phyloP scores from a whole-genome alignment of 2,113 vertebrate species.

The Taurulus bubalis region DNA sequence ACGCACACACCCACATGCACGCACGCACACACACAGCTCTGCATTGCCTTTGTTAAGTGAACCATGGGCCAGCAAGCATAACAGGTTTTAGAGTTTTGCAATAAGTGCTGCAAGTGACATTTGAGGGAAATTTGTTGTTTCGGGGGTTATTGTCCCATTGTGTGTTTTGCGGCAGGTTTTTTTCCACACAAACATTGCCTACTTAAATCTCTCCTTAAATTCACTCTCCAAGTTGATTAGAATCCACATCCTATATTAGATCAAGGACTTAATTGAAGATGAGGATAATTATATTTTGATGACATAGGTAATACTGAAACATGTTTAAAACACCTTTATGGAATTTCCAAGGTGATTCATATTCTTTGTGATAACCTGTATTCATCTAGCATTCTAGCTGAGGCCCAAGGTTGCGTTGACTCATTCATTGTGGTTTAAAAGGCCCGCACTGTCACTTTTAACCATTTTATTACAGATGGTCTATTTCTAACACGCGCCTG shows the following conservation, averaged over 20 bases:
- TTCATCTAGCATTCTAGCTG: not conserved
- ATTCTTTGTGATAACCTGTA: not conserved
- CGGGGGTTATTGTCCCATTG: slow-evolving; percentile 1
- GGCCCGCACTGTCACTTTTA: not conserved
- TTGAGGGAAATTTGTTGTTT: slow-evolving; percentile 14
- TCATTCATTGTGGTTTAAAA: not conserved
- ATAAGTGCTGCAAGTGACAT: not conserved
- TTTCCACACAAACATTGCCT: not conserved
- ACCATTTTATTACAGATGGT: not conserved
- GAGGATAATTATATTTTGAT: not conserved
- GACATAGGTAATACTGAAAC: not conserved
- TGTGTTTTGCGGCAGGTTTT: slow-evolving; percentile 24
- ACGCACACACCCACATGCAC: not conserved
- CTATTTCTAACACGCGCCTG: slow-evolving; percentile 19
- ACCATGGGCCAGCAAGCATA: slow-evolving; percentile 32
- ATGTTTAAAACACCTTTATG: not conserved
- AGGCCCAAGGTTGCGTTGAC: not conserved
- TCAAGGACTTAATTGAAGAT: not conserved
- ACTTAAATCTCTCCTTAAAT: not conserved
- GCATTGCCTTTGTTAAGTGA: slow-evolving; percentile 35
- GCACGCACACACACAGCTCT: not conserved
- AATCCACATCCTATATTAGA: not conserved
- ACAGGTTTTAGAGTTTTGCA: slow-evolving; percentile 65
- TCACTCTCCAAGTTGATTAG: not conserved
- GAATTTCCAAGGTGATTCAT: too few species aligned